Evolutionary conservation across 2,888 invertebrate species (phyloP).

Genomic region (Thereva nobilitata): DNA sequence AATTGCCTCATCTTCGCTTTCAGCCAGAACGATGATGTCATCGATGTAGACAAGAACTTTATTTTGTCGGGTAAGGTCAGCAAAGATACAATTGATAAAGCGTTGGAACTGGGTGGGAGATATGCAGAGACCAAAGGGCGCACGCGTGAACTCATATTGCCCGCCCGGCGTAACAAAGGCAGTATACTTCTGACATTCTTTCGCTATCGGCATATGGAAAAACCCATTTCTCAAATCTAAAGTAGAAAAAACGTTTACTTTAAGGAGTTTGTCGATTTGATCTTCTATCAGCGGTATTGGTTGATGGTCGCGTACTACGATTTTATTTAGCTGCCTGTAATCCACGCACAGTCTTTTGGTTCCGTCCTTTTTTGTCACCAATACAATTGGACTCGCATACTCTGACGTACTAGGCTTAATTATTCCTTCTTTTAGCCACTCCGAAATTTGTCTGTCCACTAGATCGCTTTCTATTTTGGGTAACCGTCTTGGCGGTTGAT

Average conservation of each 20-base stretch:
- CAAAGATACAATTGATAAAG: constrained; percentile 1
- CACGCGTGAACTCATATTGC: constrained; percentile 40
- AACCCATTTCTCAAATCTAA: constrained; percentile 43
- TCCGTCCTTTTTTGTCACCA: constrained; percentile 43
- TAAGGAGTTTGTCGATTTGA: constrained; percentile 45
- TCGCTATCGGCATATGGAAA: constrained; percentile 50
- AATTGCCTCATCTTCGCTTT: constrained; percentile 1
- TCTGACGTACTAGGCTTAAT: constrained; percentile 45
- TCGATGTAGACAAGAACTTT: neutral
- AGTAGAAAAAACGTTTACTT: constrained; percentile 43
- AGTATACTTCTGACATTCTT: constrained; percentile 48
- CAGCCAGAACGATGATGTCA: neutral
- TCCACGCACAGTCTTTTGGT: too few relatives aligned
- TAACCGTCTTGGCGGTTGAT: neutral
- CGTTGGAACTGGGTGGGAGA: neutral
- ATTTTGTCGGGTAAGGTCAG: neutral
- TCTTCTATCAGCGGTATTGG: constrained; percentile 52
- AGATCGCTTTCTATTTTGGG: neutral
- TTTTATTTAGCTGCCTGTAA: too few relatives aligned
- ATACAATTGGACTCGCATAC: constrained; percentile 44
- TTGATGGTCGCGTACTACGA: constrained; percentile 47
- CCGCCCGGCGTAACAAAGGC: constrained; percentile 53
- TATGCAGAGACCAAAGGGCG: constrained; percentile 7
- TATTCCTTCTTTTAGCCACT: constrained; percentile 48
- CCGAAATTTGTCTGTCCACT: neutral